Percentiles rank a stretch among this genome's conserved stretches.
These are phyloP conservation scores for Calosoma granatense DNA, from an alignment of 1,140 invertebrate species.

Conservation along the genomic window DNA sequence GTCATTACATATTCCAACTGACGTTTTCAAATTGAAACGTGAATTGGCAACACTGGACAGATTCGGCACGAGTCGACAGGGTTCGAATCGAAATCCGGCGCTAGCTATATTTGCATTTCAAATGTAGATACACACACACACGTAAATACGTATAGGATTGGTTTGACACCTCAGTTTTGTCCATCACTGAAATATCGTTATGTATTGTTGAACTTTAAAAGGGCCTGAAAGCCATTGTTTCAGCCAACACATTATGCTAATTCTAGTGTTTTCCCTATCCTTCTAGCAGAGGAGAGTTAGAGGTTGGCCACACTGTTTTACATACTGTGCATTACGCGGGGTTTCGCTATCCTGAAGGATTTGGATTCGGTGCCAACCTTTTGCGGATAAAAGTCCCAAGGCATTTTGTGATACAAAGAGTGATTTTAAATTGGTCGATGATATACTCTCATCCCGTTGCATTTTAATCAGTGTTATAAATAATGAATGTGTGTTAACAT, in stretches of 20 bases:
- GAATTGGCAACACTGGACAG: not conserved
- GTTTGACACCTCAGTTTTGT: not conserved
- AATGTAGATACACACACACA: not conserved
- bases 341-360: too few species aligned
- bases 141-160: not conserved
- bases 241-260: not conserved
- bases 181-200: conserved; percentile 1
- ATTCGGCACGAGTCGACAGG: not conserved
- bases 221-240: not conserved
- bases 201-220: conserved; percentile 4
- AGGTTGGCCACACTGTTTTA: not conserved
- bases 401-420: too few species aligned
- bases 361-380: too few species aligned
- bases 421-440: too few species aligned
- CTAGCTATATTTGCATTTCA: not conserved
- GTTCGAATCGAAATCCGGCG: not conserved
- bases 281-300: too few species aligned
- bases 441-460: too few species aligned
- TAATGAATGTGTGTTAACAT: too few species aligned
- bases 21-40: not conserved
- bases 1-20: not conserved
- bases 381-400: too few species aligned
- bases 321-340: not conserved
- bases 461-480: too few species aligned
- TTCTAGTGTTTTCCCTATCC: not conserved